phyloP scores from a whole-genome alignment of 2,113 vertebrate genomes.

The Trematocara zebra region DNA sequence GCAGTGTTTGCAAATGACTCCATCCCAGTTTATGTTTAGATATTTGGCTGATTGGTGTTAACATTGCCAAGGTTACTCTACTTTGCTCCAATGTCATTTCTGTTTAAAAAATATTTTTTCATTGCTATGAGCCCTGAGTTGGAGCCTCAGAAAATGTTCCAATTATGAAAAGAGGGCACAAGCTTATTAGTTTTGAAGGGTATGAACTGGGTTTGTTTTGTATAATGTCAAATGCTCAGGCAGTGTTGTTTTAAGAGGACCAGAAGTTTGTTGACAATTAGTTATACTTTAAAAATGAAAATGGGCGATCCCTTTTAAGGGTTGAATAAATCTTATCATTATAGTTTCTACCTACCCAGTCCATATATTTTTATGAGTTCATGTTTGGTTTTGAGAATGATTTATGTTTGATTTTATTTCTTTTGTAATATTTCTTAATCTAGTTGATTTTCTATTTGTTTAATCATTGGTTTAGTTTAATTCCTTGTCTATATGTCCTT shows the following conservation, averaged over 20 bases:
- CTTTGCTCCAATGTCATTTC: conserved; percentile 26
- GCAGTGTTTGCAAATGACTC: neutral
- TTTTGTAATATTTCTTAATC: neutral
- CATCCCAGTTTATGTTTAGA: neutral
- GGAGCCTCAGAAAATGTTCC: neutral
- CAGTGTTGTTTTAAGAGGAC: neutral
- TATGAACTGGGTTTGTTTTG: neutral
- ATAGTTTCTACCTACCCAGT: neutral
- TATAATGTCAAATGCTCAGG: neutral
- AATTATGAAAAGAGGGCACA: conserved; percentile 35
- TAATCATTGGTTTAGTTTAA: neutral
- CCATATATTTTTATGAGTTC: neutral
- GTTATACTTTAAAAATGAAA: neutral
- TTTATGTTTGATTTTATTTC: neutral
- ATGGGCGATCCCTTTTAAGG: neutral
- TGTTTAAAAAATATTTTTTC: neutral
- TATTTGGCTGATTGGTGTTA: conserved; percentile 18
- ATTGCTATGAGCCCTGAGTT: neutral
- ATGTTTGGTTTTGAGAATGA: neutral
- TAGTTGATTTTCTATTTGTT: neutral
- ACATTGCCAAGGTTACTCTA: neutral
- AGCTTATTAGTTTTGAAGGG: conserved; percentile 25
- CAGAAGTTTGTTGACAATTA: neutral
- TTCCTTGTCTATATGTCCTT: neutral
- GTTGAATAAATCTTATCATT: neutral